Percentiles rank a stretch among this genome's conserved stretches.
Evolutionary conservation across 2,113 vertebrate genomes (phyloP).

Genomic region (Columbina picui): DNA sequence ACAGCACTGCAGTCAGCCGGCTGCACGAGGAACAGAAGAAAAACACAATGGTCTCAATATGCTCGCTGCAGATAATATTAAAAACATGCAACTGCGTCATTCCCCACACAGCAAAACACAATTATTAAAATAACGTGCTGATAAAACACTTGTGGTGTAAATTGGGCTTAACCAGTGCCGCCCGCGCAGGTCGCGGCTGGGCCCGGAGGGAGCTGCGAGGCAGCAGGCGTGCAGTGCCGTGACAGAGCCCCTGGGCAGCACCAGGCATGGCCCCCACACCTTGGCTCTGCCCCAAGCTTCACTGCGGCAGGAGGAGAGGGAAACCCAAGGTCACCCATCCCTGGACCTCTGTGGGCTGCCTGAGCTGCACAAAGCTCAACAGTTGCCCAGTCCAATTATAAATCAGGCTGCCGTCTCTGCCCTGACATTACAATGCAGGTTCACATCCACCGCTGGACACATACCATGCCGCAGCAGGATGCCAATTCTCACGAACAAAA

Average conservation of each 20-base stretch:
- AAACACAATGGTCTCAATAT: not conserved
- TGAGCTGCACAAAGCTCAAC: not conserved
- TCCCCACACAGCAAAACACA: not conserved
- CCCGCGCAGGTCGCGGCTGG: not conserved
- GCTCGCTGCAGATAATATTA: rapidly evolving
- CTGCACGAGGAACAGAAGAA: not conserved
- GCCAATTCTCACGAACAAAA: conserved; percentile 41
- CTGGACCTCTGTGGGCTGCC: not conserved
- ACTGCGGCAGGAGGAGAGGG: not conserved
- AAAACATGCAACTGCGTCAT: not conserved
- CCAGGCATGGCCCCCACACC: not conserved
- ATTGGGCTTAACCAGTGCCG: rapidly evolving
- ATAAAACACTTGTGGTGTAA: not conserved
- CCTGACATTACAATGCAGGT: not conserved
- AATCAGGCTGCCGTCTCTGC: not conserved
- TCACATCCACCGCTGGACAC: conserved; percentile 3
- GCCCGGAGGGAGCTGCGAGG: rapidly evolving
- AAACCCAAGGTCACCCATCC: not conserved
- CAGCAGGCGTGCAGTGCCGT: rapidly evolving
- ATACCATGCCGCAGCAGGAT: conserved; percentile 10
- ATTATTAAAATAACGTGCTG: not conserved
- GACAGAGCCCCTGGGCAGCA: not conserved
- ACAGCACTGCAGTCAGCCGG: not conserved
- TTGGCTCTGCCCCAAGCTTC: not conserved
- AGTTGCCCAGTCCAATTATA: not conserved